Evolutionary conservation across 2,888 invertebrate genomes (phyloP), one percentile per base, ranked within the genome.

Genomic region (Tipula helvola): DNA sequence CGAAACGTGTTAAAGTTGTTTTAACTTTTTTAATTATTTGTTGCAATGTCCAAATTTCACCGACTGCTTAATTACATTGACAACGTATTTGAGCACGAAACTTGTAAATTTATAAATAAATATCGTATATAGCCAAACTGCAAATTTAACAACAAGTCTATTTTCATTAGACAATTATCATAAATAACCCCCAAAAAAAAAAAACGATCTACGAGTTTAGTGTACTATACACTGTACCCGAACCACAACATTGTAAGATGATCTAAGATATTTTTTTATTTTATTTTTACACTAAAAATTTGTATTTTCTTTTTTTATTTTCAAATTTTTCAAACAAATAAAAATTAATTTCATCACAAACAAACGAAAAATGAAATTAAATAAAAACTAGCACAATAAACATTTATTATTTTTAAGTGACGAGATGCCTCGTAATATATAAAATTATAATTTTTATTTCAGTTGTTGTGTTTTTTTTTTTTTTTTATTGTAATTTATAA

Each of bases 391-490:
- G 71, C 71, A 71, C 71, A 71, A 71, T 71, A 71, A 71, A 71
- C 71, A 71, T 71, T 71, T 71, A 71, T 71, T 71, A 71, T 71
- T 71, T 71, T 71, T 71, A 71, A 71, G 71, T 71, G 71, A 71
- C 71, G 71, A 71, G 71, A 71, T 71, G 71, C 71, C 71, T 71
- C 71, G 71, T 71, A 71, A 71, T 71, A 71, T 71, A 71, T 71
- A 71, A 71, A 52, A 52, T 83, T 83, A 36, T 83, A 83, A 36
- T 36, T 36, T 83, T 83, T 83, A 83, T 83, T 36, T 83, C 36
- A 36, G 36, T 83, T 36, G 8, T 71, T 36, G n/a, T 28, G 5
- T 71, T 36, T 13, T 39, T 84, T 84, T 84, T 28, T 71, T 71
- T 36, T 13, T 39, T 84, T 84, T 84, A 39, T 84, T 84, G 84